Conservation (phyloP, 2,888 invertebrate genomes). For the Ischnura elegans region DNA sequence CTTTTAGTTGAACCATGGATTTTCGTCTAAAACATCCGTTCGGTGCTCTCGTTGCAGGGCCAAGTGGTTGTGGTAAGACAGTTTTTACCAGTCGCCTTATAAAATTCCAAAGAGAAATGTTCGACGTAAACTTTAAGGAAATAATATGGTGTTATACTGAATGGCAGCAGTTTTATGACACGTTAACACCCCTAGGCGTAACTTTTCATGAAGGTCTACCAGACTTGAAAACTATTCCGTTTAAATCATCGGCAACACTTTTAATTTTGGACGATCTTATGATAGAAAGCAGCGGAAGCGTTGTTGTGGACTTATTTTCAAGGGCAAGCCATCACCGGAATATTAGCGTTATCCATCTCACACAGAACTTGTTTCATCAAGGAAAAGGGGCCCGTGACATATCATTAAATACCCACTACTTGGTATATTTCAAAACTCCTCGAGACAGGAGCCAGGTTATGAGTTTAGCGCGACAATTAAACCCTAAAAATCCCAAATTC, state of each 20-base stretch:
- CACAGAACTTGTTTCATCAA: slow-evolving; percentile 71
- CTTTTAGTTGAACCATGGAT: not conserved
- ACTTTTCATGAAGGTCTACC: slow-evolving; percentile 29
- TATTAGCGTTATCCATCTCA: slow-evolving; percentile 70
- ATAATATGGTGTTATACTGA: slow-evolving; percentile 30
- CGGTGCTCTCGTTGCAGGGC: not conserved
- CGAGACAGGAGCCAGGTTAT: not conserved
- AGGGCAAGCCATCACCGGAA: slow-evolving; percentile 36
- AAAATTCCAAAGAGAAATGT: not conserved
- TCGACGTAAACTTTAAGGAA: not conserved
- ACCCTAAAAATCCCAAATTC: slow-evolving; percentile 62
- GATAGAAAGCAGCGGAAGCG: too few species aligned
- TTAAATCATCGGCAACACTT: not conserved
- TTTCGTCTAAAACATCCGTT: not conserved
- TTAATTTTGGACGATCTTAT: too few species aligned
- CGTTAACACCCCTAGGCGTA: not conserved
- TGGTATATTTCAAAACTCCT: slow-evolving; percentile 60
- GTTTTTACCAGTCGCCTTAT: not conserved
- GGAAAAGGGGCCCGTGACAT: too few species aligned
- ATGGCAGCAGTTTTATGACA: not conserved
- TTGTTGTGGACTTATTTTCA: too few species aligned
- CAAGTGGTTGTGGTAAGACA: not conserved
- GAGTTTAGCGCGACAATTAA: not conserved
- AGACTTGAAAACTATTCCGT: not conserved
- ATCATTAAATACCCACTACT: slow-evolving; percentile 72